Conservation (phyloP, 2,797 vertebrate species). For the Brachyrhaphis roseni region DNA sequence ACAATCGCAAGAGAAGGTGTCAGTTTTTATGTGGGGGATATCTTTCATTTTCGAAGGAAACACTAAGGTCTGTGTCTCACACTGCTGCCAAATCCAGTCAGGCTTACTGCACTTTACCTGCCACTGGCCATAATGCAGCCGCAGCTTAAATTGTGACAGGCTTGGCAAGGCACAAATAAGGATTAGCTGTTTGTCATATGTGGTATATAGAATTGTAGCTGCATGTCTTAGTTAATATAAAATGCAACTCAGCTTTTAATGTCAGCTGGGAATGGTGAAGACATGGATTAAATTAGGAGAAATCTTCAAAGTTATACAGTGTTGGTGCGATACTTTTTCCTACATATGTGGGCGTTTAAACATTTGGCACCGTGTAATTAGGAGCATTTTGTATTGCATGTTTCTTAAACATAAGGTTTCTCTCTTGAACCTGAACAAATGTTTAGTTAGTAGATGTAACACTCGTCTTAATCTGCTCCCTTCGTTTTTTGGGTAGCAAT, state of each 20-base stretch:
- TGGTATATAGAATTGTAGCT: slow-evolving; percentile 66
- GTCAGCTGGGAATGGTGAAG: slow-evolving; percentile 55
- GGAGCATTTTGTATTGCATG: slow-evolving; percentile 8
- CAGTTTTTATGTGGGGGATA: slow-evolving; percentile 23
- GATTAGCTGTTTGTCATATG: slow-evolving; percentile 77
- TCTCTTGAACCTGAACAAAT: background rate
- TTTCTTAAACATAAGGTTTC: slow-evolving; percentile 2
- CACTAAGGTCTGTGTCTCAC: slow-evolving; percentile 52
- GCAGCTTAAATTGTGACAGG: slow-evolving; percentile 73
- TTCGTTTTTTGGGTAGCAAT: background rate
- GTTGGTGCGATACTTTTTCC: slow-evolving; percentile 26
- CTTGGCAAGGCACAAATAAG: slow-evolving; percentile 75
- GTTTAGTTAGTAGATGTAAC: background rate
- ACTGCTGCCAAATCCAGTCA: slow-evolving; percentile 74
- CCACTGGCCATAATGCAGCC: slow-evolving; percentile 72
- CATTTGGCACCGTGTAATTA: slow-evolving; percentile 56
- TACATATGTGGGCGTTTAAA: slow-evolving; percentile 36
- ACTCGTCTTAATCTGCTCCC: background rate
- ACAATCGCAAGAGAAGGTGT: slow-evolving; percentile 37
- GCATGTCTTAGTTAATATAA: slow-evolving; percentile 66
- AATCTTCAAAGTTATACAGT: slow-evolving; percentile 69
- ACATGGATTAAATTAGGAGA: slow-evolving; percentile 70
- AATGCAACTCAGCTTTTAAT: slow-evolving; percentile 74
- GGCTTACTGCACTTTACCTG: slow-evolving; percentile 80
- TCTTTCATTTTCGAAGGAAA: slow-evolving; percentile 52